Evolutionary conservation across 2,113 vertebrate species (phyloP).

Genomic region (Gallinago jamesoni): DNA sequence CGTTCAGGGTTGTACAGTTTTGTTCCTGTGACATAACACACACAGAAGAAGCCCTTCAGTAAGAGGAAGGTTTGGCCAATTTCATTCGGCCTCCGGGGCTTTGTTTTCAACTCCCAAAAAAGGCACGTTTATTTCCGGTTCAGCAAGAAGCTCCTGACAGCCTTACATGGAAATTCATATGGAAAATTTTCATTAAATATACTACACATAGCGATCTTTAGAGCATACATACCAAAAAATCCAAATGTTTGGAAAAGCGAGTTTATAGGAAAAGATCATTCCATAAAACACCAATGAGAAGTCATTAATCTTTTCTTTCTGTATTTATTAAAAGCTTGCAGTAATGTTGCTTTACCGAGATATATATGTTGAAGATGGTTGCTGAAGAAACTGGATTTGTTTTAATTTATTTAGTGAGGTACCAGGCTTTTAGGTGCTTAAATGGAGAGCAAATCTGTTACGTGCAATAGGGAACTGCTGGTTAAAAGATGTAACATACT

Average conservation of each 20-base stretch:
- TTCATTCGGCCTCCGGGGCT: neutral
- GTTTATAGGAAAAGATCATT: conserved; percentile 55
- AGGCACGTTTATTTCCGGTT: conserved; percentile 33
- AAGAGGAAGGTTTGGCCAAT: neutral
- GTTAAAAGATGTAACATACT: conserved; percentile 63
- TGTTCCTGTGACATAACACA: neutral
- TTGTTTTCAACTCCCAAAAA: conserved; percentile 10
- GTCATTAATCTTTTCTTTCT: conserved; percentile 53
- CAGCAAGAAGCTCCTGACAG: conserved; percentile 38
- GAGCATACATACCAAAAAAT: conserved; percentile 51
- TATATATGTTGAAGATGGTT: conserved; percentile 61
- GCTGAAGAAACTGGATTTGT: conserved; percentile 71
- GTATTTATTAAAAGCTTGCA: conserved; percentile 77
- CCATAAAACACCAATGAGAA: conserved; percentile 38
- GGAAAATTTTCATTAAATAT: conserved; percentile 12
- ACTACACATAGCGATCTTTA: conserved; percentile 19
- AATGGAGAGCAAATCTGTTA: conserved; percentile 66
- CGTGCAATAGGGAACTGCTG: conserved; percentile 79
- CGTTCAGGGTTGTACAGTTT: neutral
- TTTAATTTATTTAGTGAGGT: conserved; percentile 80
- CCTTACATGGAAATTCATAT: conserved; percentile 47
- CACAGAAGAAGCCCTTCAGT: neutral
- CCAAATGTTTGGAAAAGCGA: conserved; percentile 21
- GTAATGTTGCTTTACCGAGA: conserved; percentile 61
- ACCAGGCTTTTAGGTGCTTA: conserved; percentile 76